Evolutionary conservation across 2,888 invertebrate species (phyloP).

Genomic region (Tetanocera ferruginea): DNA sequence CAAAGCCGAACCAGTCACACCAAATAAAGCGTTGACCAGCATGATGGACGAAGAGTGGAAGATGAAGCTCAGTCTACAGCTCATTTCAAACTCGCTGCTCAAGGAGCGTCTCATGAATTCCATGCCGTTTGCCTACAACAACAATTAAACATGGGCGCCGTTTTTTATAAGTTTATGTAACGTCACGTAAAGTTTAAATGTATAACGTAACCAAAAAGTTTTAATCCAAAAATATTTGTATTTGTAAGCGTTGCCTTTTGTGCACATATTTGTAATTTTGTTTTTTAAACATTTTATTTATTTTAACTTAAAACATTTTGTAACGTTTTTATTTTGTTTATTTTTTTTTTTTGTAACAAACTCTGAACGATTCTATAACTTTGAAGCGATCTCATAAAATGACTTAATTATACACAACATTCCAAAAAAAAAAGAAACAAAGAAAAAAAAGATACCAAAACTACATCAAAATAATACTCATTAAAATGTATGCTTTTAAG

Average conservation of each 20-base stretch:
- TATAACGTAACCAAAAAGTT: constrained; percentile 36
- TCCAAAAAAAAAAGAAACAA: constrained; percentile 18
- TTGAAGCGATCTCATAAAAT: not conserved
- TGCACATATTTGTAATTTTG: not conserved
- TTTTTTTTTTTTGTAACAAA: not conserved
- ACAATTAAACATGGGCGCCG: constrained; percentile 57
- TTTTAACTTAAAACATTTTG: not conserved
- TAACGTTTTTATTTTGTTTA: constrained; percentile 26
- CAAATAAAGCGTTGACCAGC: constrained; percentile 51
- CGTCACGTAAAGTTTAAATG: not conserved
- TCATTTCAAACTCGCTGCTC: constrained; percentile 68
- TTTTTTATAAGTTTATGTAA: not conserved
- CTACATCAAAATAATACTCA: too few relatives aligned
- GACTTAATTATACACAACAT: not conserved
- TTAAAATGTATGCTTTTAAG: not conserved
- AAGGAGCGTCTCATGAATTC: constrained; percentile 69
- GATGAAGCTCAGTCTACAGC: constrained; percentile 69
- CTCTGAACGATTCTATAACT: constrained; percentile 2
- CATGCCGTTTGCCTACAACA: constrained; percentile 69
- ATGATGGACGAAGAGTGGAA: constrained; percentile 68
- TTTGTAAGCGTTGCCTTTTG: constrained; percentile 23
- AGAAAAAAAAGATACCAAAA: constrained; percentile 16
- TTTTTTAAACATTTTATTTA: constrained; percentile 30
- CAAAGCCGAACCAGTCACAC: constrained; percentile 59
- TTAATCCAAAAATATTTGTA: constrained; percentile 34